A percentile compares a stretch with the other conserved stretches of the same genome.
These are phyloP conservation scores for Platycercus adscitus DNA, from an alignment of 2,113 vertebrate genomes.

Conservation along the genomic window DNA sequence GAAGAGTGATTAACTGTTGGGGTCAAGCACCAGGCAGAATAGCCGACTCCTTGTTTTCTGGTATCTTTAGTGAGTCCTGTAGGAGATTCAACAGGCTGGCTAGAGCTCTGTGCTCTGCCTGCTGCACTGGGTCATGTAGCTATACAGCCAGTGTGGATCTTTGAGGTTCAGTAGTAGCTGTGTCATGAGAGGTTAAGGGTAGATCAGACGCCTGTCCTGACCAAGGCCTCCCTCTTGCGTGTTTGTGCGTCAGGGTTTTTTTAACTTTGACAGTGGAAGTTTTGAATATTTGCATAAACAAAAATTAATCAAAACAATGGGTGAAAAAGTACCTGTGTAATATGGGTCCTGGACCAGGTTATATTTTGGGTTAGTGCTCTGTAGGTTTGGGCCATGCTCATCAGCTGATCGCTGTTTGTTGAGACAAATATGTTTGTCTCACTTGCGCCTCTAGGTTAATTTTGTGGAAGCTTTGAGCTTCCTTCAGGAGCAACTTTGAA, in stretches of 20 bases:
- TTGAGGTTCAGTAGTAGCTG: neutral
- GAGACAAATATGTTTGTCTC: neutral
- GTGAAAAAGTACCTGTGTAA: neutral
- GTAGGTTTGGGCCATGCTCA: neutral
- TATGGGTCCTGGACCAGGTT: neutral
- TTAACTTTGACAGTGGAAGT: neutral
- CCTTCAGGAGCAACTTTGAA: neutral
- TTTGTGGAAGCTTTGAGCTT: neutral
- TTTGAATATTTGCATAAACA: neutral
- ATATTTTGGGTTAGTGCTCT: neutral
- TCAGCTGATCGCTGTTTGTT: neutral
- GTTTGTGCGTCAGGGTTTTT: neutral
- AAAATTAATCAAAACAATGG: neutral
- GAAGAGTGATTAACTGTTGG: neutral
- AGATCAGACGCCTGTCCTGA: neutral
- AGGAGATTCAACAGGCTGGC: neutral
- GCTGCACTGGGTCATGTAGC: fast-evolving
- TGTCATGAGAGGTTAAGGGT: neutral
- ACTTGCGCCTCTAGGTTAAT: neutral
- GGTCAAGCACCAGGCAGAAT: neutral
- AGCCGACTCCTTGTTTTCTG: neutral
- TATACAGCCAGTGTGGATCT: neutral
- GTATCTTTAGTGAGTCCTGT: neutral
- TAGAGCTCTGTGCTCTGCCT: neutral
- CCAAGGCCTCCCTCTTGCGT: neutral